phyloP scores from a whole-genome alignment of 2,888 invertebrate species.

The Dicycla oo region DNA sequence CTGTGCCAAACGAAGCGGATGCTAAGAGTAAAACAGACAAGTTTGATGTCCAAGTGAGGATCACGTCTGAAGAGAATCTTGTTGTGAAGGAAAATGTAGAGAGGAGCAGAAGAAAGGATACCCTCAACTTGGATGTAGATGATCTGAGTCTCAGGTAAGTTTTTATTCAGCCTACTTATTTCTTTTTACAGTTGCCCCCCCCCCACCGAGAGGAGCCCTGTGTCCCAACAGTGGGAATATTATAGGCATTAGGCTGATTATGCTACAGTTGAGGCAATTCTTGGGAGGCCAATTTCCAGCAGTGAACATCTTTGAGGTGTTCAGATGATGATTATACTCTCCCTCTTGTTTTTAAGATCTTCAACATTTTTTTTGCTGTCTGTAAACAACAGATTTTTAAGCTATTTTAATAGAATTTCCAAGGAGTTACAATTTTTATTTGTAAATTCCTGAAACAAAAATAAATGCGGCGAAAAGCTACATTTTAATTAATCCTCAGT shows the following conservation, averaged over 20 bases:
- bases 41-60: constrained; percentile 88
- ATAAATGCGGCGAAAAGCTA: background rate
- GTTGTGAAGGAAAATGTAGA: constrained; percentile 83
- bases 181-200: background rate
- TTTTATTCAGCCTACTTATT: background rate
- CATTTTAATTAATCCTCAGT: background rate
- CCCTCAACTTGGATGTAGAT: constrained; percentile 89
- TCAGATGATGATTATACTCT: background rate
- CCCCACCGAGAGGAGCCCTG: no score
- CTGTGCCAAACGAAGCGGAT: constrained; percentile 86
- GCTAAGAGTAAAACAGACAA: constrained; percentile 84
- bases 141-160: constrained; percentile 88
- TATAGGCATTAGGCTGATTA: no score
- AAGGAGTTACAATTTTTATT: background rate
- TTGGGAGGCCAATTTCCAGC: background rate
- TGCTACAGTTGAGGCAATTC: no score
- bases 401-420: background rate
- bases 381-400: background rate
- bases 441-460: background rate
- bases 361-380: background rate
- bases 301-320: background rate
- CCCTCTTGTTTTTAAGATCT: background rate
- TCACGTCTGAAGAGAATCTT: constrained; percentile 87
- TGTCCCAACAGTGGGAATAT: no score
- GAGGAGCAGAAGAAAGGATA: constrained; percentile 79